A percentile compares a stretch with the other conserved stretches of the same genome.
Evolutionary conservation across 2,888 invertebrate genomes (phyloP).

Genomic region (Baccha elongata): DNA sequence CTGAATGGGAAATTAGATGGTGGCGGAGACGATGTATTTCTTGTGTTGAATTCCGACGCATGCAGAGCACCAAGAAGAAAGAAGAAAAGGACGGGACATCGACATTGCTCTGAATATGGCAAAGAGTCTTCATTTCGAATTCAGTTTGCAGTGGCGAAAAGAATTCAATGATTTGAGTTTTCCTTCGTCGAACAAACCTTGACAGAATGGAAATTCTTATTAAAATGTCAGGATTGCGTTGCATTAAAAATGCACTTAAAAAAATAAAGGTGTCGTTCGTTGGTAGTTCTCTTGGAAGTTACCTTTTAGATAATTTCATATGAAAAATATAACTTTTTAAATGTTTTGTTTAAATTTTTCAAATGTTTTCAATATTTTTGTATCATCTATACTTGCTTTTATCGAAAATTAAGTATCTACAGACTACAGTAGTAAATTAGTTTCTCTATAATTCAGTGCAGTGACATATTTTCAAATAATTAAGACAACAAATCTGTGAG

Average conservation of each 20-base stretch:
- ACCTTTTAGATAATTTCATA: no score
- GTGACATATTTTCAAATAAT: no score
- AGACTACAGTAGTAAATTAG: no score
- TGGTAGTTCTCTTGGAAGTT: no score
- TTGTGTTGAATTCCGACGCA: slow-evolving; percentile 34
- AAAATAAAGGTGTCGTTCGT: not conserved
- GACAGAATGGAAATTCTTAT: slow-evolving; percentile 63
- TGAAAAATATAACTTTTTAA: no score
- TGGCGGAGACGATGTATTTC: not conserved
- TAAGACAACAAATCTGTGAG: no score
- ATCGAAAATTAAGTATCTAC: no score
- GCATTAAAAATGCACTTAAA: slow-evolving; percentile 30
- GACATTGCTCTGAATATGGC: slow-evolving; percentile 36
- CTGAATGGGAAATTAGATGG: slow-evolving; percentile 67
- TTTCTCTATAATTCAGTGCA: no score
- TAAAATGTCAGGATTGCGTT: slow-evolving; percentile 64
- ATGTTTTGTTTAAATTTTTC: no score
- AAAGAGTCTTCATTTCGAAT: slow-evolving; percentile 70
- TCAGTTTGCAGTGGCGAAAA: slow-evolving; percentile 63
- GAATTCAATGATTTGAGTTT: slow-evolving; percentile 73
- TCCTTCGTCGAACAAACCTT: slow-evolving; percentile 39
- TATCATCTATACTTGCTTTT: no score
- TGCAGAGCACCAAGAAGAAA: slow-evolving; percentile 14
- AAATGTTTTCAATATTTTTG: no score
- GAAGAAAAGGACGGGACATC: slow-evolving; percentile 8